phyloP scores from a whole-genome alignment of 1,140 invertebrate genomes.

The Caenorhabditis remanei region DNA sequence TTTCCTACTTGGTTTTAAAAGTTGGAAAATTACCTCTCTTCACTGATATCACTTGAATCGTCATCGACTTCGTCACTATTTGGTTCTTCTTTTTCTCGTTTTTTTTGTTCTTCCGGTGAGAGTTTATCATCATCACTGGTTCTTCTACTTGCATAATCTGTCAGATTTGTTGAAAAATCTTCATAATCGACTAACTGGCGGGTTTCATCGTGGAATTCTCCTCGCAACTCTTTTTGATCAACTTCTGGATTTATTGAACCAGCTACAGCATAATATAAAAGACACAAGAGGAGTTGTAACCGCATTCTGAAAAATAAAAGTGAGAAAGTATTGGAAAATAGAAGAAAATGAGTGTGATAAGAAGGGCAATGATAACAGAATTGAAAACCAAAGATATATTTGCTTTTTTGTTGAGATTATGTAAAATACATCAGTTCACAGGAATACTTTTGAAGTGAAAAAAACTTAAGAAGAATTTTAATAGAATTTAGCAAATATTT shows the following conservation, averaged over 20 bases:
- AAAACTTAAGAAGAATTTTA: too few relatives aligned
- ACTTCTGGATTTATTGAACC: neutral
- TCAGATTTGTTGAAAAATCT: constrained; percentile 8
- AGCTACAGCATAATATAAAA: neutral
- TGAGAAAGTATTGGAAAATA: neutral
- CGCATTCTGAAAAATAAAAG: constrained; percentile 40
- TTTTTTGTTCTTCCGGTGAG: constrained; percentile 38
- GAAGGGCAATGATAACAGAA: neutral
- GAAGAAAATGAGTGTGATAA: neutral
- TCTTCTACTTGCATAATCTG: constrained; percentile 23
- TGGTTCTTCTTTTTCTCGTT: neutral
- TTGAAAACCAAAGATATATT: neutral
- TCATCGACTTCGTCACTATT: constrained; percentile 53
- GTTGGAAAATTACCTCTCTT: neutral
- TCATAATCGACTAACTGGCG: constrained; percentile 9
- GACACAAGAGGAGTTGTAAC: neutral
- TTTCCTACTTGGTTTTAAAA: too few relatives aligned
- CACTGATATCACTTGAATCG: constrained; percentile 42
- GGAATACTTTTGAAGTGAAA: too few relatives aligned
- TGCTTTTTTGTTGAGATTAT: neutral
- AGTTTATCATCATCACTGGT: constrained; percentile 32
- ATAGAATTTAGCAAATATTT: too few relatives aligned
- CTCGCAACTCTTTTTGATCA: constrained; percentile 5
- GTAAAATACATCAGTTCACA: too few relatives aligned
- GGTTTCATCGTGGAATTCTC: constrained; percentile 30